Base-by-base conservation (phyloP, 2,797 vertebrate species). In the Microchirus variegatus region DNA sequence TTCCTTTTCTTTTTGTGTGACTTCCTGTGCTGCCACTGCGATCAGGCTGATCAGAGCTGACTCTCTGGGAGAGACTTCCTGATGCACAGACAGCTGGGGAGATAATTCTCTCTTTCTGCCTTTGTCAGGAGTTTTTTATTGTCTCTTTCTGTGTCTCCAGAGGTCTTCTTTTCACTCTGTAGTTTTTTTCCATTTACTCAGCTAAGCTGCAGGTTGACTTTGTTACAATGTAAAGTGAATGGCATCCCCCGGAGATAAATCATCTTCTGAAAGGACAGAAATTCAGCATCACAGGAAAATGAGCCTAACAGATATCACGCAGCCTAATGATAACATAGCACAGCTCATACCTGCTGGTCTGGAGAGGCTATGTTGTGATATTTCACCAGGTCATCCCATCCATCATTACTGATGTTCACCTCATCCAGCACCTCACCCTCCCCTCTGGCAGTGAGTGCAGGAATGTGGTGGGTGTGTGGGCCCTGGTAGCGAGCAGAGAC, bases 1-100 rank as follows among this genome's bases (percentile, higher is more conserved):
- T 94, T 94, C 93, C 93, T 91, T 70, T 89, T 85, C 92, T 93
- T 92, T 92, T 91, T 90, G 87, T 89, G 86, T 82, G 77, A 89
- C 92, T 93, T 94, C 93, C 93, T 92, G 91, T 72, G 77, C 90
- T 83, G 87, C 85, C 81, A 87, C 81, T 92, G 81, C 87, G 92
- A 93, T 91, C 89, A 86, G 83, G 75, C 86, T 71, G 75, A 82
- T 65, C 84, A 77, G 85, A 86, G 86, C 79, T 76, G 85, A 85
- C 85, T 89, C 82, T 89, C 81, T 78, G 83, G 87, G 83, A 89
- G 89, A 74, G 75, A 89, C 89, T 91, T 94, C 92, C 93, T 93
- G 92, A 90, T 83, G 84, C 87, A 84, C 75, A 76, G 88, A 92
- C 90, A 92, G 91, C 92, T 93, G 92, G 75, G 73, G 77, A 92